Evolutionary conservation across 2,888 invertebrate species (phyloP).

Genomic region (Tachina fera): DNA sequence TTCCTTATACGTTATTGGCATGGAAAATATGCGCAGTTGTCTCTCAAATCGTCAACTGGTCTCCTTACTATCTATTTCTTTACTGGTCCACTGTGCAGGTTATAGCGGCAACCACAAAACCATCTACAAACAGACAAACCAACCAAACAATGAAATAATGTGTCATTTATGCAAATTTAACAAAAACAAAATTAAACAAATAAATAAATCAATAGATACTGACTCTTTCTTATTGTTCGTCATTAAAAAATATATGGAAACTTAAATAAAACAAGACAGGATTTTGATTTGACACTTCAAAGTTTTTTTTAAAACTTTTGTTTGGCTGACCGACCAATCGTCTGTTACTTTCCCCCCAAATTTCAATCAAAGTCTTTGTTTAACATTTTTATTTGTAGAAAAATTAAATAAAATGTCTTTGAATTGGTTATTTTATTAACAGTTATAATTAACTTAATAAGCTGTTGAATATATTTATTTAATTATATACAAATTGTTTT

Average conservation of each 20-base stretch:
- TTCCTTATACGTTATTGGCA: too few relatives aligned
- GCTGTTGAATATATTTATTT: too few relatives aligned
- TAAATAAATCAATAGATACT: conserved; percentile 63
- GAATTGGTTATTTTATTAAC: background rate
- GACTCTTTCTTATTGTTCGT: conserved; percentile 13
- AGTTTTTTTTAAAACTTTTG: background rate
- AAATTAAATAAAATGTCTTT: too few relatives aligned
- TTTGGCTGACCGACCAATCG: background rate
- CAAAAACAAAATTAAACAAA: conserved; percentile 32
- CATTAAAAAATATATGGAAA: conserved; percentile 23
- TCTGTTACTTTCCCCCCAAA: background rate
- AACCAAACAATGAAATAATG: conserved; percentile 15
- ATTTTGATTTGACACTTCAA: conserved; percentile 31
- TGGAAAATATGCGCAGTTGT: too few relatives aligned
- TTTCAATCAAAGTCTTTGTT: conserved; percentile 43
- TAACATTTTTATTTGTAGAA: background rate
- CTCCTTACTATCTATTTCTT: too few relatives aligned
- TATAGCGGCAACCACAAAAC: conserved; percentile 25
- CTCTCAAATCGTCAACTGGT: too few relatives aligned
- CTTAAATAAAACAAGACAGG: background rate
- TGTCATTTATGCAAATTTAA: conserved; percentile 62
- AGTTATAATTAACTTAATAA: too few relatives aligned
- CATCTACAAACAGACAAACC: background rate
- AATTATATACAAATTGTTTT: too few relatives aligned
- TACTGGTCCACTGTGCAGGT: background rate